Conservation (phyloP, 2,113 vertebrate genomes). For the Cryptomyrus ogoouensis region DNA sequence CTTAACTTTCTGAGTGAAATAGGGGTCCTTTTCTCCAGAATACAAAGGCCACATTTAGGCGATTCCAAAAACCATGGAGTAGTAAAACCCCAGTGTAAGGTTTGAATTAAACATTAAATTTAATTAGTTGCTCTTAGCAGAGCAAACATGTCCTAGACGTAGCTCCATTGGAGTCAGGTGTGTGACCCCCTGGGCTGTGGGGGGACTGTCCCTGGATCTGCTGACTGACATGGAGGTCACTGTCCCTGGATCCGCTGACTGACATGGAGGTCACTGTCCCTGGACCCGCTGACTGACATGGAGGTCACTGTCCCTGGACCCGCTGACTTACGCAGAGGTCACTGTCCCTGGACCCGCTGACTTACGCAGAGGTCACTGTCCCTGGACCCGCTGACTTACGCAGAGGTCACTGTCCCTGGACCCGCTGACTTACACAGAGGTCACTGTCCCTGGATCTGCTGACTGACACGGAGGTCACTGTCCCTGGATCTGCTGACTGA, state of each 20-base stretch:
- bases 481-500: too few species aligned
- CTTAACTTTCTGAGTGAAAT: slow-evolving; percentile 22
- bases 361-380: neutral
- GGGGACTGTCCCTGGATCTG: neutral
- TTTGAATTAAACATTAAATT: slow-evolving; percentile 36
- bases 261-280: neutral
- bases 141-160: slow-evolving; percentile 24
- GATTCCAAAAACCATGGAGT: slow-evolving; percentile 16
- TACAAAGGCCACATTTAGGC: slow-evolving; percentile 32
- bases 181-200: neutral
- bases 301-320: neutral
- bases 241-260: neutral
- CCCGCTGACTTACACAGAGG: too few species aligned
- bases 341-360: neutral
- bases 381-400: neutral
- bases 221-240: neutral
- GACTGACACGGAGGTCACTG: too few species aligned
- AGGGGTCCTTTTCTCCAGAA: slow-evolving; percentile 19
- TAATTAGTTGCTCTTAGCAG: slow-evolving; percentile 27
- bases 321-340: neutral
- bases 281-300: neutral
- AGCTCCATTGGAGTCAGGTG: slow-evolving; percentile 17
- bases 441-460: neutral
- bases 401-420: neutral
- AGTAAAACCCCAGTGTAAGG: slow-evolving; percentile 25